Base-by-base conservation (phyloP, 1,140 invertebrate genomes). In the Holotrichia oblita region DNA sequence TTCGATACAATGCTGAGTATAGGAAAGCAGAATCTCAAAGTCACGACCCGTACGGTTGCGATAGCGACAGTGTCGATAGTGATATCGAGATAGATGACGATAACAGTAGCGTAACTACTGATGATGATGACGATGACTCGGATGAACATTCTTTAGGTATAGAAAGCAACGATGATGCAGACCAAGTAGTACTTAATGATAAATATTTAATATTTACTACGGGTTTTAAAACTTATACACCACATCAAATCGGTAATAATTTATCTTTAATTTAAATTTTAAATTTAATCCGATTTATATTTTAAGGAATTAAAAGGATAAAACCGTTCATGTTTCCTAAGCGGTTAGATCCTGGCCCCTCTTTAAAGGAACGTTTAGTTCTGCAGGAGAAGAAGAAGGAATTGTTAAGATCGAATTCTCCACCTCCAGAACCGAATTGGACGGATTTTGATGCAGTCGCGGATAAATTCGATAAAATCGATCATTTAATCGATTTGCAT, bases 141-240 rank as follows among this genome's bases (percentile, higher is more conserved):
- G n/a, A 81, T 77, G 82, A 81, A 12, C 80, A 84, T 77, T 79
- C 79, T 42, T 6, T 79, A 22, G 74, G 76, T 12, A 42, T 17
- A 27, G 61, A 73, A 22, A 40, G 27, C 22, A 59, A 59, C 61
- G 80, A 80, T 69, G 85, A 87, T 40, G 84, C 86, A n/a, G 89
- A 89, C 80, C 86, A 81, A 77, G 78, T 87, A 6, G 85, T 87
- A 40, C 77, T 84, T 40, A 87, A 88, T 10, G 93, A 94, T 79
- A 96, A 95, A 85, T 94, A 93, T 85, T 89, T 97, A n/a, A 96
- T 97, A 80, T 97, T 96, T 85, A 96, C 95, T 7, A 95, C 93
- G 73, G 95, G 95, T 0, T 93, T 93, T 9, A 92, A 94, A 86
- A 96, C 95, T 0, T 97, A 94, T 82, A 95, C 94, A 2, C 95